phyloP scores from a whole-genome alignment of 64 coral and sea anemone species.

The Cladopsammia gracilis region DNA sequence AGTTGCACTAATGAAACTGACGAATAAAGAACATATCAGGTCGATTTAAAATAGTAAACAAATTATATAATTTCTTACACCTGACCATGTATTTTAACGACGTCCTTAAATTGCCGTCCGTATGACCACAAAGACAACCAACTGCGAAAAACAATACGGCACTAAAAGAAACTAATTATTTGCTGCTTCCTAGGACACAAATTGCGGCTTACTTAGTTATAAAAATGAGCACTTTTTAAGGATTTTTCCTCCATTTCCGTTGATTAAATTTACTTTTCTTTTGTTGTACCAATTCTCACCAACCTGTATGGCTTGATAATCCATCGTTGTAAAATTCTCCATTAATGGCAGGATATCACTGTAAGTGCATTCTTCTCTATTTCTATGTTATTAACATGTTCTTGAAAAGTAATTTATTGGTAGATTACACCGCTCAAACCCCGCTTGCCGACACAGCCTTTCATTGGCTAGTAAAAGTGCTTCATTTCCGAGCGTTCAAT shows the following conservation, averaged over 20 bases:
- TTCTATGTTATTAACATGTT: conserved; percentile 27
- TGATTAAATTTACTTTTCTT: background rate
- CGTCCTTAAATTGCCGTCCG: background rate
- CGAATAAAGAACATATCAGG: background rate
- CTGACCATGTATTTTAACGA: conserved; percentile 3
- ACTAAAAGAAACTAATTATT: background rate
- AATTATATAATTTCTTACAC: conserved; percentile 3
- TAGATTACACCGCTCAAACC: background rate
- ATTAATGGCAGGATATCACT: conserved; percentile 14
- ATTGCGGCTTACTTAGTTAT: background rate
- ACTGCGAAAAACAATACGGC: background rate
- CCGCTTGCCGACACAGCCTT: background rate
- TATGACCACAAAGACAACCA: background rate
- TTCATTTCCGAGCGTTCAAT: conserved; percentile 19
- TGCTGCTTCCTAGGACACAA: background rate
- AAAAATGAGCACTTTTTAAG: background rate
- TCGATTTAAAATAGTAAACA: background rate
- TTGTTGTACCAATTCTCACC: background rate
- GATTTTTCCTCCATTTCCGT: background rate
- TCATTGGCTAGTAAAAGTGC: conserved; percentile 6
- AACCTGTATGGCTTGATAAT: background rate
- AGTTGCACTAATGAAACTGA: background rate
- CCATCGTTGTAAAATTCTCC: background rate
- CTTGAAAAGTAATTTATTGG: conserved; percentile 15
- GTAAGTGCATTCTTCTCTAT: conserved; percentile 6